phyloP scores from a whole-genome alignment of 2,888 invertebrate genomes.

The Aspidiotus destructor region DNA sequence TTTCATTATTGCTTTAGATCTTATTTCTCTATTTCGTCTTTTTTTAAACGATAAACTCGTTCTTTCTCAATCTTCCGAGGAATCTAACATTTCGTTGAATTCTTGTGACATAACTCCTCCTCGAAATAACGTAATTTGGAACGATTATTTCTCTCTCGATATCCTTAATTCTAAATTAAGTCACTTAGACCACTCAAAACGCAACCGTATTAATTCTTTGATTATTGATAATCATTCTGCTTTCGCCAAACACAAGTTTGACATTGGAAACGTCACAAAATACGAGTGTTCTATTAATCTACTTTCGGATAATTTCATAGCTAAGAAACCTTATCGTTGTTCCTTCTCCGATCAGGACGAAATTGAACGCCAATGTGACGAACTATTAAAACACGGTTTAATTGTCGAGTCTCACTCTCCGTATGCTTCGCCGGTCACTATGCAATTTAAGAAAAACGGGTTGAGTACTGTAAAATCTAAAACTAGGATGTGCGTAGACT shows the following conservation, averaged over 20 bases:
- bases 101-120: too few species aligned
- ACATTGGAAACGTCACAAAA: background rate
- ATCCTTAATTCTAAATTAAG: too few species aligned
- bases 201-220: too few species aligned
- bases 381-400: background rate
- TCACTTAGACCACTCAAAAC: too few species aligned
- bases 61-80: too few species aligned
- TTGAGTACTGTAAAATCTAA: background rate
- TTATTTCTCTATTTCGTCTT: background rate
- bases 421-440: background rate
- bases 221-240: background rate
- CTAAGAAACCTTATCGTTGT: background rate
- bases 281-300: background rate
- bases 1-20: background rate
- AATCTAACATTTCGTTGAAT: too few species aligned
- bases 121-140: too few species aligned
- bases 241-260: background rate
- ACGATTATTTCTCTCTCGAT: too few species aligned
- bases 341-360: background rate
- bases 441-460: background rate
- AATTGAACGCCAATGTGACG: background rate
- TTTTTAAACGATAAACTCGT: too few species aligned
- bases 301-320: background rate
- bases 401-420: background rate
- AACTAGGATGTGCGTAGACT: background rate